Evolutionary conservation across 2,888 invertebrate genomes (phyloP).

Genomic region (Patella caerulea): DNA sequence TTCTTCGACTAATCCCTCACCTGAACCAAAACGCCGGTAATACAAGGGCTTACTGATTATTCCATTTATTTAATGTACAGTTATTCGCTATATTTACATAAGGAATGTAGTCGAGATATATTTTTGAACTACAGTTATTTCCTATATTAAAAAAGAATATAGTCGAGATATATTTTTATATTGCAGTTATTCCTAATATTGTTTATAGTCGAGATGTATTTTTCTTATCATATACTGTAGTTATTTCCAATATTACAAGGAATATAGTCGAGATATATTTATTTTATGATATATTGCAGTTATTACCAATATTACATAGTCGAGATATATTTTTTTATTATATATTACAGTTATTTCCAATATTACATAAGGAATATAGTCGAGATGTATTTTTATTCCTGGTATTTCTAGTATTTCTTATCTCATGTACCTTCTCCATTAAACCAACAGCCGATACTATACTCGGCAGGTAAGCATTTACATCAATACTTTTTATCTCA

Average conservation of each 20-base stretch:
- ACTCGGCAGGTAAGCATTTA: constrained; percentile 52
- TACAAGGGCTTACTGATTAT: too few species aligned
- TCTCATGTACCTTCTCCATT: constrained; percentile 47
- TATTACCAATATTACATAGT: constrained; percentile 47
- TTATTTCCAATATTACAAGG: constrained; percentile 45
- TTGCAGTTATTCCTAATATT: too few species aligned
- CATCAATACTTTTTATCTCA: too few species aligned
- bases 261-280: constrained; percentile 55
- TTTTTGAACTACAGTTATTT: constrained; percentile 51
- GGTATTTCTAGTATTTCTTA: constrained; percentile 54
- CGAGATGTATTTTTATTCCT: constrained; percentile 58
- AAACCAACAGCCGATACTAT: constrained; percentile 50
- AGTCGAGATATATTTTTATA: constrained; percentile 52
- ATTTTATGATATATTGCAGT: constrained; percentile 43
- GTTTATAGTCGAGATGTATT: too few species aligned
- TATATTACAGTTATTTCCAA: constrained; percentile 50
- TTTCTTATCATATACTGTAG: constrained; percentile 32
- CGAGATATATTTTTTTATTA: constrained; percentile 50
- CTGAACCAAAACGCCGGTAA: too few species aligned
- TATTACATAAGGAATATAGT: constrained; percentile 46
- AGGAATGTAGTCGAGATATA: constrained; percentile 50
- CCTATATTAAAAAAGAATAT: constrained; percentile 48
- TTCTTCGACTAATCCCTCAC: too few species aligned
- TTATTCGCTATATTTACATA: constrained; percentile 41
- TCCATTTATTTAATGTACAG: background rate